Evolutionary conservation across 2,113 vertebrate species (phyloP), one percentile per base, ranked within the genome.

Genomic region (Turnix velox): DNA sequence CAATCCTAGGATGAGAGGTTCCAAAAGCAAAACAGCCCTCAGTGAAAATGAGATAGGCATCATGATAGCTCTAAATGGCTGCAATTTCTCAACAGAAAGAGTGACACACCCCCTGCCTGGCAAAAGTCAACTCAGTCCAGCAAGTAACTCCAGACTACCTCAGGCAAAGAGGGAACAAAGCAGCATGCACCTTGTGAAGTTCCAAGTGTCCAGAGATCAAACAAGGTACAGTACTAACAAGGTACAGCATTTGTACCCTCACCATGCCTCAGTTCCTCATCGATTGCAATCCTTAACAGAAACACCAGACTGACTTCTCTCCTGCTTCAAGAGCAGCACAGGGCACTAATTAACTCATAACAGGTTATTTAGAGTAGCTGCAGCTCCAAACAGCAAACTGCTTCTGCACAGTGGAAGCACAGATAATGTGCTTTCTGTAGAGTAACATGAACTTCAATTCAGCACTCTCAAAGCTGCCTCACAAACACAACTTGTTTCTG

Each of bases 101-200:
- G 86, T 63, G 37, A 31, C 55, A 78, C 17, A 27, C 18, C 13
- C 27, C 27, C 46, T 65, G 11, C 55, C 43, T 2, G 1, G 37
- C 42, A 17, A 92, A 96, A 84, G 63, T 88, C 23, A 81, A 18
- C 39, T 88, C 72, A 81, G 77, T 55, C 71, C 39, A 74, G 74
- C 71, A 96, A 93, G 85, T 51, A 92, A 88, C n/a, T 81, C 57
- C 48, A 49, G 73, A 62, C 65, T 39, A 83, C 72, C 69, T 61
- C 77, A 86, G 83, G 66, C 73, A 83, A 91, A 71, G 66, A 10
- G 52, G 46, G 73, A 78, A 81, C 30, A 94, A 94, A 95, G 63
- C 46, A 88, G 55, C 10, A 4, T 11, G 69, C 62, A 75, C 49
- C 17, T 82, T 61, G 59, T 87, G 85, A 91, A 87, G 37, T 45